Conservation (phyloP, 1,140 invertebrate genomes). For the Ceratosolen fusciceps region DNA sequence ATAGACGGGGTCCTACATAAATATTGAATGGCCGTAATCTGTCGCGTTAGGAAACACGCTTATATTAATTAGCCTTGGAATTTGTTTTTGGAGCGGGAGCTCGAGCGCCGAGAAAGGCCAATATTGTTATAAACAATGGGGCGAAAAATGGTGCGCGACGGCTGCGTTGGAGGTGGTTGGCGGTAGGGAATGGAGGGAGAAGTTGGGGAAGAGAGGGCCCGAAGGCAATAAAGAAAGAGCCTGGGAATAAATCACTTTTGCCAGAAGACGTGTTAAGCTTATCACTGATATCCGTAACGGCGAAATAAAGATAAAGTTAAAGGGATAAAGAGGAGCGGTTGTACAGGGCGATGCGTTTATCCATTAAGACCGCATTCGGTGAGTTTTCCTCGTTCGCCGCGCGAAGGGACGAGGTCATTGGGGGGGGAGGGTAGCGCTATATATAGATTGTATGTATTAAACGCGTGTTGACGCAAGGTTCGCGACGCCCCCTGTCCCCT, state of each 20-base stretch:
- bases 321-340: conserved; percentile 35
- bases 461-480: conserved; percentile 51
- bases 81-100: neutral
- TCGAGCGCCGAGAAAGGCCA: neutral
- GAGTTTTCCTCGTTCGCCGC: too few species aligned
- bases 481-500: too few species aligned
- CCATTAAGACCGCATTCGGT: conserved; percentile 9
- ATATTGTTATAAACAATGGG: conserved; percentile 30
- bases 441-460: too few species aligned
- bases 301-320: conserved; percentile 38
- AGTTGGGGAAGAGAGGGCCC: neutral
- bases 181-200: too few species aligned
- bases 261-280: conserved; percentile 1
- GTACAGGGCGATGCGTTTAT: neutral
- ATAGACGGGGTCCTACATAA: neutral
- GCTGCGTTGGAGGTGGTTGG: too few species aligned
- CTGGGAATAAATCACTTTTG: conserved; percentile 33
- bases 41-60: neutral
- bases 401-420: too few species aligned
- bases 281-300: conserved; percentile 29
- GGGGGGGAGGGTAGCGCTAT: too few species aligned
- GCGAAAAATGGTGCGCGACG: too few species aligned
- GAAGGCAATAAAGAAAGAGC: neutral
- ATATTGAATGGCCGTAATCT: neutral
- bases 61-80: too few species aligned